Percentiles rank a stretch among this genome's conserved stretches.
Conservation (phyloP, 2,797 vertebrate genomes). For the Microctenopoma lineatum region DNA sequence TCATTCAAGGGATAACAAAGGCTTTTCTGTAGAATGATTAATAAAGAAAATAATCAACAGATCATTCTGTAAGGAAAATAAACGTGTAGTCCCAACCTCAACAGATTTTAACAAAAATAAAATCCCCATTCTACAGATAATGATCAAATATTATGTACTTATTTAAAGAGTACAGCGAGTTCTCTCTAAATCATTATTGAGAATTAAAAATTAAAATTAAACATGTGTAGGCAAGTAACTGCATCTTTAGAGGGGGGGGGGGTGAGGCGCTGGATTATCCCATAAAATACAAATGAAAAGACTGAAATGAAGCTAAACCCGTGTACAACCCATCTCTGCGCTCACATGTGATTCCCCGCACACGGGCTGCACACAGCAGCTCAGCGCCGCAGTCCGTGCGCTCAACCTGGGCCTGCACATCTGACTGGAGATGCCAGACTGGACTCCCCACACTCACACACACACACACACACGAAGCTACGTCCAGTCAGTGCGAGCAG, state of each 20-base stretch:
- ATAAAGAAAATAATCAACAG: background rate
- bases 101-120: too few species aligned
- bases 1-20: too few species aligned
- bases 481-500: constrained; percentile 41
- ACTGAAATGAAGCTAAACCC: background rate
- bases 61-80: background rate
- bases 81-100: background rate
- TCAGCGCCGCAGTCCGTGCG: constrained; percentile 58
- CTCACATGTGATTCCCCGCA: constrained; percentile 30
- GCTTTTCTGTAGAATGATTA: background rate
- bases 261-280: background rate
- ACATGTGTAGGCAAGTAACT: background rate
- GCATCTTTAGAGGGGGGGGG: background rate
- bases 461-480: constrained; percentile 20
- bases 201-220: background rate
- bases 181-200: background rate
- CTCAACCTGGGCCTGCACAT: constrained; percentile 74
- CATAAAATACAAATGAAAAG: background rate
- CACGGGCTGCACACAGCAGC: constrained; percentile 33
- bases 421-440: constrained; percentile 65
- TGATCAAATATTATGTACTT: too few species aligned
- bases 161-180: background rate
- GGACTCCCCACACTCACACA: constrained; percentile 24
- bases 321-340: background rate
- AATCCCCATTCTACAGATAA: background rate